Base-by-base conservation (phyloP, 2,888 invertebrate species). In the Eupeodes luniger region DNA sequence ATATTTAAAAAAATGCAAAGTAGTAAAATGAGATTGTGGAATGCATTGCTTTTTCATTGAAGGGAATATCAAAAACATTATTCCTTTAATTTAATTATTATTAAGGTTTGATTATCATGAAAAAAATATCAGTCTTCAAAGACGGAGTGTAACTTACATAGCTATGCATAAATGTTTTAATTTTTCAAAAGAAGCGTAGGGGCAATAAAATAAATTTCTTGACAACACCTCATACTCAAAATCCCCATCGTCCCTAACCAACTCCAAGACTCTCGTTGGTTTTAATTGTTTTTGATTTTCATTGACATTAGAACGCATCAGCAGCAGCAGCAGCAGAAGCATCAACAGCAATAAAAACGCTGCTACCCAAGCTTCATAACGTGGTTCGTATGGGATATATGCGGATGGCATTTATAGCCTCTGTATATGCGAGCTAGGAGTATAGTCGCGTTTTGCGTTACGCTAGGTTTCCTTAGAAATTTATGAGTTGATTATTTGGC, bases 251-350 rank as follows among this genome's bases (percentile, higher is more conserved):
- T 57, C 16, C 44, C 9, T 11, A 12, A 10, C 1, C 34, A n/a
- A 16, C 16, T 19, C 14, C 57, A 72, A 85, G 67, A 62, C 70
- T 77, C 75, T 69, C 72, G 74, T 86, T 78, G 78, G 78, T 44
- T 86, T 86, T 86, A 86, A 82, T 86, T 87, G 83, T 87, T 83
- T 76, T 76, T 82, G 86, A 87, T 83, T 66, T 81, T 83, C 62
- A 72, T 77, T 81, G 77, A 66, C 51, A 66, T 66, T 66, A 7
- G 59, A 47, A 44, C 7, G 47, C 66, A 55, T 14, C 40, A 40
- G 40, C 40, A 34, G n/a, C 40, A 40, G 40, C 40, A 34, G n/a
- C n/a, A 34, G 27, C 7, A 12, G 2, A 5, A 19, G 53, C 40
- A 40, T 5, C 40, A 34, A 9, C 27, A 27, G 27, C 27, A 27